Evolutionary conservation across 1,140 invertebrate species (phyloP), one percentile per base, ranked within the genome.

Genomic region (Drosophila triauraria): DNA sequence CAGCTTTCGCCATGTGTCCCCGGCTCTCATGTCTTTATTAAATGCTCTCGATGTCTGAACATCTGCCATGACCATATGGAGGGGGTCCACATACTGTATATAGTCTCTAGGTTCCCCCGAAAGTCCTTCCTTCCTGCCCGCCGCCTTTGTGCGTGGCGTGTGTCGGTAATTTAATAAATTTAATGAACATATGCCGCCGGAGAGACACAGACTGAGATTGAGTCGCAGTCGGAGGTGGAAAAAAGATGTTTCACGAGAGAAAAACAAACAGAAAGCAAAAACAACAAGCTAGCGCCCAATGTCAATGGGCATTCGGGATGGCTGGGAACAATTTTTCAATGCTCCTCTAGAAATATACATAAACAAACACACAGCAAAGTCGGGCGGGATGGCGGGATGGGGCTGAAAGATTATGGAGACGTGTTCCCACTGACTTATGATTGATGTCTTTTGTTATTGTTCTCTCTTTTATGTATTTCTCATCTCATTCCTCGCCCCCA

Each of bases 381-480:
- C 32, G 32, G 2, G 6, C 1, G 46, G 38, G 13, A 32, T 32
- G 43, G 32, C 10, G 67, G 59, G 3, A 27, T 50, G 53, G 42
- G 47, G 30, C 38, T 58, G 58, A 63, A 61, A 78, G 82, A 86
- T 86, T 82, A 76, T 82, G 79, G 75, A 82, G 78, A 87, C 80
- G 64, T 88, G 80, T 78, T 51, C 53, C 64, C 84, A 68, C 58
- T 84, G 85, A 90, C 85, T 90, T 90, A 90, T 90, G 85, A 90
- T 90, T 90, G 85, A 90, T 90, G 85, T 78, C 64, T 90, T 90
- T 90, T 90, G 85, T 85, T 90, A 90, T 82, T 87, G 62, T 61
- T 80, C 42, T 32, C 50, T 60, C 63, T 68, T 79, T 72, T 78
- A 68, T 70, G 46, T 57, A 57, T 71, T 53, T 62, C 38, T 75